Base-by-base conservation (phyloP, 2,888 invertebrate genomes). In the Blera fallax region DNA sequence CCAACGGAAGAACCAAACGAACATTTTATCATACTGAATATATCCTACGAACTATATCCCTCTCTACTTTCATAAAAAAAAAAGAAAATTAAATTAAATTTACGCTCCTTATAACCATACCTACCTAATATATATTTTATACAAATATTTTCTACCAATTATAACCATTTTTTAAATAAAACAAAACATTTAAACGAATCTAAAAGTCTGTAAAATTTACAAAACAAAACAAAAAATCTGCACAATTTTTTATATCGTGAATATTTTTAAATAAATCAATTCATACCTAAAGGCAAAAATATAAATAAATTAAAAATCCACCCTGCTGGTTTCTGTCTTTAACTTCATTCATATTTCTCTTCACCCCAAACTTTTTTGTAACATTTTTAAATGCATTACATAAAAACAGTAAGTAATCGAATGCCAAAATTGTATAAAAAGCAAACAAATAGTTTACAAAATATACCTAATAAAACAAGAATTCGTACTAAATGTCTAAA, bases 111-210 rank as follows among this genome's bases (percentile, higher is more conserved):
- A 69, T 77, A 80, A 84, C 79, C 73, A 69, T 48, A 84, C 79
- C 83, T 84, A 84, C 83, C 83, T 84, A 84, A 50, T 62, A 73
- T 67, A 34, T 69, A 67, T 62, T 83, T 79, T 84, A 80, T 80
- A 84, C 69, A 74, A 74, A 64, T 45, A 37, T 69, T 69, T 83
- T 79, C 32, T 84, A 74, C 62, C 62, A 80, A 29, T 72, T 52
- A 52, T 65, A 81, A 52, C 77, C 52, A 60, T 62, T 67, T 73
- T 67, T 37, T 60, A 7, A 37, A 7, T 16, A 52, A 16, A 14
- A 8, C n/a, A 52, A 62, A 48, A 78, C n/a, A n/a, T n/a, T 52
- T 37, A 27, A 50, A 52, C 54, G 21, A 76, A 77, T 58, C 62
- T 45, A 60, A 40, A 77, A 77, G 67, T 67, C 77, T 50, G 67